A percentile compares a stretch with the other conserved stretches of the same genome.
Evolutionary conservation across 1,140 invertebrate genomes (phyloP).

Genomic region (Cotesia typhae): DNA sequence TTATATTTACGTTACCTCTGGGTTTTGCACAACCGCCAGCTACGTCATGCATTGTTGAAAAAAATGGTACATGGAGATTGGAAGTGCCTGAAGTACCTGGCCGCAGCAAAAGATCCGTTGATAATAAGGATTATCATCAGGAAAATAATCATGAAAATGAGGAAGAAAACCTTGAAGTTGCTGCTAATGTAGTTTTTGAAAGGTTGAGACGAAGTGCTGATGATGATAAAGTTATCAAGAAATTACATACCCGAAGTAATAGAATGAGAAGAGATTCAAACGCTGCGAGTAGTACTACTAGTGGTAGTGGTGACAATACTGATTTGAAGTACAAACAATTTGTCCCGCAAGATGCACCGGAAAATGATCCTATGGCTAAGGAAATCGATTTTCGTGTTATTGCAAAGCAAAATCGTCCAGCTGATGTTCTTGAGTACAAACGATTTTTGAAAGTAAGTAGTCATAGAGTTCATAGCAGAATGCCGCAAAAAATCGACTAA

Average conservation of each 20-base stretch:
- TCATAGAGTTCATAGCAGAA: background rate
- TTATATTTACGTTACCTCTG: conserved; percentile 94
- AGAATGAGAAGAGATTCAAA: conserved; percentile 37
- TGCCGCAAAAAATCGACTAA: too few species aligned
- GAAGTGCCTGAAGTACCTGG: conserved; percentile 46
- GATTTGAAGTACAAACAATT: conserved; percentile 41
- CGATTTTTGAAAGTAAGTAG: conserved; percentile 51
- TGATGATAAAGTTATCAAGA: conserved; percentile 32
- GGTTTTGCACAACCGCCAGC: conserved; percentile 94
- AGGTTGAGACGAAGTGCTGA: conserved; percentile 46
- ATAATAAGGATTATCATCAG: conserved; percentile 42
- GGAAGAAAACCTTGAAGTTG: conserved; percentile 52
- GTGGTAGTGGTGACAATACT: conserved; percentile 23
- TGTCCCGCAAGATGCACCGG: conserved; percentile 31
- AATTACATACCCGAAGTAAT: conserved; percentile 31
- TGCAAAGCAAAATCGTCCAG: conserved; percentile 50
- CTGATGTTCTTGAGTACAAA: conserved; percentile 54
- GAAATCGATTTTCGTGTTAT: conserved; percentile 49
- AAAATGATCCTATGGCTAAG: conserved; percentile 39
- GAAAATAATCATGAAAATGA: conserved; percentile 31
- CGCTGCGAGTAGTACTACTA: conserved; percentile 13
- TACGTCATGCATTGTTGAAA: conserved; percentile 81
- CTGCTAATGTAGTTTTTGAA: conserved; percentile 58
- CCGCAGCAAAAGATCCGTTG: conserved; percentile 48
- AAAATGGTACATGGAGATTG: conserved; percentile 70